These are phyloP conservation scores for Plebejus melissa DNA, from an alignment of 2,888 invertebrate species.

Conservation along the genomic window DNA sequence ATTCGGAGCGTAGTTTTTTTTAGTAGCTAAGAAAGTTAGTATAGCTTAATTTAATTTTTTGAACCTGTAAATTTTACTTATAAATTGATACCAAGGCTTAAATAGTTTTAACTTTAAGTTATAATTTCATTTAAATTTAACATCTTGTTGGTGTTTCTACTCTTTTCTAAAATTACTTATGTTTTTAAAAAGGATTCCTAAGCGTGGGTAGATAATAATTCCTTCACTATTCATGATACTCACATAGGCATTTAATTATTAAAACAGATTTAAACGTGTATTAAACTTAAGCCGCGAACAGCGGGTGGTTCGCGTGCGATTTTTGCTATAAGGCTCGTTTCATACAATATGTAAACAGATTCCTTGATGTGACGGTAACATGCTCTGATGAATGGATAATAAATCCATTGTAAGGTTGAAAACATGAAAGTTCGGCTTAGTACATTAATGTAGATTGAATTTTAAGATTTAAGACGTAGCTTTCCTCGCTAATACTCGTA, in stretches of 20 bases:
- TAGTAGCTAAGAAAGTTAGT: neutral
- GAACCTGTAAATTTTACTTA: neutral
- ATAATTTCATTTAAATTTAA: no score
- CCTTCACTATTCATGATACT: neutral
- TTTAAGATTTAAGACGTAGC: neutral
- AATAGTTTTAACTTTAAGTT: neutral
- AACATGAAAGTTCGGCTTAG: slow-evolving; percentile 17
- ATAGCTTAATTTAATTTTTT: no score
- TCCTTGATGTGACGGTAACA: slow-evolving; percentile 46
- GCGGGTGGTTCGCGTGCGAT: slow-evolving; percentile 50
- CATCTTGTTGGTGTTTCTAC: neutral
- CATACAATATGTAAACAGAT: slow-evolving; percentile 42
- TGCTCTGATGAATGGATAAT: slow-evolving; percentile 42
- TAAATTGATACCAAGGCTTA: neutral
- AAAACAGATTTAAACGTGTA: slow-evolving; percentile 15
- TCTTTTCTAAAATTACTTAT: neutral
- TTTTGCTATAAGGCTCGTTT: slow-evolving; percentile 46
- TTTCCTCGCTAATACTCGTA: neutral
- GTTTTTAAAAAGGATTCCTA: neutral
- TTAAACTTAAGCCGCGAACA: slow-evolving; percentile 31
- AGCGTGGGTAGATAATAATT: neutral
- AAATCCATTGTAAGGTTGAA: slow-evolving; percentile 5
- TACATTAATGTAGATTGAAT: slow-evolving; percentile 10
- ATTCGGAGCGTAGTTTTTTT: neutral
- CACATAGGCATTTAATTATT: neutral